phyloP scores from a whole-genome alignment of 2,888 invertebrate genomes.

The Baccha elongata region DNA sequence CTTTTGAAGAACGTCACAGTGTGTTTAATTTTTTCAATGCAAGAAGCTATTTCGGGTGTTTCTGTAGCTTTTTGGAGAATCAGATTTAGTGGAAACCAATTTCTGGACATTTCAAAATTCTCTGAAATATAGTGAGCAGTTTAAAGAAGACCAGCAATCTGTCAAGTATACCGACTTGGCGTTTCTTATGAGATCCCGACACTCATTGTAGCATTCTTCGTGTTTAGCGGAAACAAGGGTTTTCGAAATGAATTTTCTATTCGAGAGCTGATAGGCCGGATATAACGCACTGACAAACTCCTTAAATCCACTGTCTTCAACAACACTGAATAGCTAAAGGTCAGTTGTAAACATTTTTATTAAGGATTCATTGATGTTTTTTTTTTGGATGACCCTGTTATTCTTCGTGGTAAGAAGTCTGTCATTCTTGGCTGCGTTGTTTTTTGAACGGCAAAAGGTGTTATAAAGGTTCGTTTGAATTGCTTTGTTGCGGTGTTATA shows the following conservation, averaged over 20 bases:
- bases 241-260: background rate
- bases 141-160: too few relatives aligned
- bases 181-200: background rate
- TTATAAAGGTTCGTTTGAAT: too few relatives aligned
- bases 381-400: too few relatives aligned
- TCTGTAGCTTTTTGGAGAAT: background rate
- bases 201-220: background rate
- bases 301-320: slow-evolving; percentile 34
- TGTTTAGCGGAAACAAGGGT: background rate
- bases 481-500: too few relatives aligned
- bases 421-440: too few relatives aligned
- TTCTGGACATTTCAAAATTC: too few relatives aligned
- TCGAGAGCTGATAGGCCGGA: slow-evolving; percentile 24
- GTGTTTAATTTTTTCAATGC: slow-evolving; percentile 43
- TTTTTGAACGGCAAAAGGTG: too few relatives aligned
- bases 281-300: slow-evolving; percentile 42
- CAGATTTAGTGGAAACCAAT: too few relatives aligned
- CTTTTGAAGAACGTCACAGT: slow-evolving; percentile 49
- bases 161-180: too few relatives aligned
- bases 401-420: too few relatives aligned
- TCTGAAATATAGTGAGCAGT: too few relatives aligned
- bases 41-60: background rate
- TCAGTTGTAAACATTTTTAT: slow-evolving; percentile 8
- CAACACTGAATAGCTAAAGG: slow-evolving; percentile 20
- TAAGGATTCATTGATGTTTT: background rate